phyloP scores from a whole-genome alignment of 53 echinoderm and acorn worm species.

The Holothuria scabra region DNA sequence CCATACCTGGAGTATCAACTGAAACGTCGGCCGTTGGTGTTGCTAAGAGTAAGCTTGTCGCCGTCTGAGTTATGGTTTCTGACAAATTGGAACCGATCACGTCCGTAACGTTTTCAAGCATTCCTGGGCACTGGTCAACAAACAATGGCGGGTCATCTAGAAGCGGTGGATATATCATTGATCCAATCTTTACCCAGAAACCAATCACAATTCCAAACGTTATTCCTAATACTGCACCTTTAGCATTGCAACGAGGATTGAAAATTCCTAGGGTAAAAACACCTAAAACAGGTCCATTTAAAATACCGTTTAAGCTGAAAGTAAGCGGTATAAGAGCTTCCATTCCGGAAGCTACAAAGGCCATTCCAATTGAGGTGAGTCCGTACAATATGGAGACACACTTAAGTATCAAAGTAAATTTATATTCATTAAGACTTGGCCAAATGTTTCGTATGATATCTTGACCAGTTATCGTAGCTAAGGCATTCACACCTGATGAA shows the following conservation, averaged over 20 bases:
- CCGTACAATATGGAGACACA: slow-evolving; percentile 30
- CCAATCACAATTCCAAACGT: background rate
- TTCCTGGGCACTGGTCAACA: background rate
- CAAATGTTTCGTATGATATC: slow-evolving; percentile 14
- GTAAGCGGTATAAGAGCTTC: slow-evolving; percentile 18
- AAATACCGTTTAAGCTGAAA: slow-evolving; percentile 5
- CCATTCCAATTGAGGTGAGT: background rate
- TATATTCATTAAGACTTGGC: slow-evolving; percentile 1
- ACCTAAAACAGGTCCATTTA: slow-evolving; percentile 37
- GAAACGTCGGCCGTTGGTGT: background rate
- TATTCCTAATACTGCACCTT: slow-evolving; percentile 22
- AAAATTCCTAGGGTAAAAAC: slow-evolving; percentile 10
- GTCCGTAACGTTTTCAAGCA: background rate
- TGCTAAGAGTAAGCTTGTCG: too few species aligned
- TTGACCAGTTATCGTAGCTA: slow-evolving; percentile 35
- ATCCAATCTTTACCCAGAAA: slow-evolving; percentile 24
- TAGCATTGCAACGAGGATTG: slow-evolving; percentile 9
- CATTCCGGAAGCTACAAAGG: slow-evolving; percentile 17
- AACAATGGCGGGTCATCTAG: slow-evolving; percentile 26
- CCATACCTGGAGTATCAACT: slow-evolving; percentile 48
- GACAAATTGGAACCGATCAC: background rate
- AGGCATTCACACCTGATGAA: slow-evolving; percentile 38
- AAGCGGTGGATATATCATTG: slow-evolving; percentile 20
- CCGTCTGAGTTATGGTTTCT: too few species aligned
- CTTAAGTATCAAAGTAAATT: slow-evolving; percentile 22